These are phyloP conservation scores for Corythornis cristatus DNA, from an alignment of 2,113 vertebrate species.

Conservation along the genomic window DNA sequence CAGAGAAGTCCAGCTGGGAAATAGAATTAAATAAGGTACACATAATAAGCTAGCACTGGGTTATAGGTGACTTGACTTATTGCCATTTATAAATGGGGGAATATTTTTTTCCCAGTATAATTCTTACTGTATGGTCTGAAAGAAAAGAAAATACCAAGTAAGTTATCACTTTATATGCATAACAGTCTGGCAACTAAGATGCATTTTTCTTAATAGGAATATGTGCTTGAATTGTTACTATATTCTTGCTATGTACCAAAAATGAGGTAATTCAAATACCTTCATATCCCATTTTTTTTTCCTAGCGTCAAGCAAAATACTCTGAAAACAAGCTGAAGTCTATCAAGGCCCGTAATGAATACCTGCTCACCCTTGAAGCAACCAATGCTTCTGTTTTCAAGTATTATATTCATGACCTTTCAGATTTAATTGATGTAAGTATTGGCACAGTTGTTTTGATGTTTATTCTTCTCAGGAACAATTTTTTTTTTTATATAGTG, in stretches of 20 bases:
- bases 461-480: slow-evolving; percentile 1
- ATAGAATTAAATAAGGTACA: not conserved
- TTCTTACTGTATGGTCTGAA: slow-evolving; percentile 8
- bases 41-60: not conserved
- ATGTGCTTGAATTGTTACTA: not conserved
- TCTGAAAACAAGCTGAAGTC: slow-evolving; percentile 99
- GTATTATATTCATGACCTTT: slow-evolving; percentile 98
- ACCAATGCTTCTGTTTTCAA: slow-evolving; percentile 97
- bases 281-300: slow-evolving; percentile 42
- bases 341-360: slow-evolving; percentile 97
- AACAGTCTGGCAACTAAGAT: not conserved
- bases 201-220: not conserved
- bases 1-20: not conserved
- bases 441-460: slow-evolving; percentile 17
- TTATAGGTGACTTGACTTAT: slow-evolving; percentile 22
- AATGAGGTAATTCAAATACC: not conserved
- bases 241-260: not conserved
- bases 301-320: slow-evolving; percentile 97
- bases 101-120: not conserved
- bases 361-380: slow-evolving; percentile 96
- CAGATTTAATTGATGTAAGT: slow-evolving; percentile 98
- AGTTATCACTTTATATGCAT: not conserved
- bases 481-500: not conserved
- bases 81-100: not conserved
- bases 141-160: not conserved